These are phyloP conservation scores for Heliangelus exortis DNA, from an alignment of 2,797 vertebrate species.

Conservation along the genomic window DNA sequence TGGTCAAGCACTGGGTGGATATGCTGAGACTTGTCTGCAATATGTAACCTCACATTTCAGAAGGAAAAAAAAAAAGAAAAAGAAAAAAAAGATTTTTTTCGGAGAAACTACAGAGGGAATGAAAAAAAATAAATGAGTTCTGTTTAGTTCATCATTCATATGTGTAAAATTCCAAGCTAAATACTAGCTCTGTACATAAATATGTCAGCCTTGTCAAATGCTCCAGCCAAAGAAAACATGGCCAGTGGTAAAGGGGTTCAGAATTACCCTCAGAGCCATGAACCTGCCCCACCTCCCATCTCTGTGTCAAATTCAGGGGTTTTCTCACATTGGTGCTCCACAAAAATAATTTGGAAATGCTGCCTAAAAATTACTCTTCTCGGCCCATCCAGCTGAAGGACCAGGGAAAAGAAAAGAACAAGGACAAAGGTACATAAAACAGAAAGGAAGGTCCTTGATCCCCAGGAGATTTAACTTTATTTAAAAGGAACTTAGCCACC, in stretches of 20 bases:
- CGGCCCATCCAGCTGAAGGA: conserved; percentile 36
- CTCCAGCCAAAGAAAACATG: conserved; percentile 75
- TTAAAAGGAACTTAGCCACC: not conserved
- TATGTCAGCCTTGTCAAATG: conserved; percentile 72
- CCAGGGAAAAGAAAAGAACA: not conserved
- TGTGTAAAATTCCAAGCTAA: conserved; percentile 80
- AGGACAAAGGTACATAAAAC: not conserved
- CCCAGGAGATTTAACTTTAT: not conserved
- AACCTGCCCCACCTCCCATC: conserved; percentile 38
- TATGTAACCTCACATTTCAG: conserved; percentile 63
- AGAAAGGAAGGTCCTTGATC: not conserved
- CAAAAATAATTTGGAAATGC: not conserved
- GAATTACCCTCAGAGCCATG: conserved; percentile 55
- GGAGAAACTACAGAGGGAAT: not conserved
- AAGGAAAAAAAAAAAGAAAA: not conserved
- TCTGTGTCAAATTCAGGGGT: conserved; percentile 10
- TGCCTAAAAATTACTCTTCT: not conserved
- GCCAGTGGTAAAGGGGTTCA: conserved; percentile 30
- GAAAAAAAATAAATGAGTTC: conserved; percentile 63
- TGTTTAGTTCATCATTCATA: conserved; percentile 76
- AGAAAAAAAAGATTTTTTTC: not conserved
- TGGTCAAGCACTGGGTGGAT: conserved; percentile 74
- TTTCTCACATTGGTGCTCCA: conserved; percentile 36
- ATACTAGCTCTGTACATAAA: conserved; percentile 76
- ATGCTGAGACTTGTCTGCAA: conserved; percentile 74